Evolutionary conservation across 2,113 vertebrate species (phyloP).

Genomic region (Chinchilla lanigera): DNA sequence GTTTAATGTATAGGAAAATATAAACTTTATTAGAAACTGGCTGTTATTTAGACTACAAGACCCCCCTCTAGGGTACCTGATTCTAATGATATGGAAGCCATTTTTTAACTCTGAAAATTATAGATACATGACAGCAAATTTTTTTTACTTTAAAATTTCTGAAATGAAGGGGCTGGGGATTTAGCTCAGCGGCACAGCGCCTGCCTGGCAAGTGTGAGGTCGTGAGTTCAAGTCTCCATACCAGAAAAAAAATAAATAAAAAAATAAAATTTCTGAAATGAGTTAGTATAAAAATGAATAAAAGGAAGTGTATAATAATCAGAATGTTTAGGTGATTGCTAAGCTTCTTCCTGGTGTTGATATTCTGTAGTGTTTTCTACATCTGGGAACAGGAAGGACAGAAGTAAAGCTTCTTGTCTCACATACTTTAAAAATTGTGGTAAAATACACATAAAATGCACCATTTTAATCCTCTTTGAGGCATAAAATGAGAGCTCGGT

Average conservation of each 20-base stretch:
- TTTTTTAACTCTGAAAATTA: not conserved
- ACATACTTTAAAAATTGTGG: not conserved
- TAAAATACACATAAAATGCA: not conserved
- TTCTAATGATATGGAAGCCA: not conserved
- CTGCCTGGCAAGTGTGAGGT: no score
- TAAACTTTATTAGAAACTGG: not conserved
- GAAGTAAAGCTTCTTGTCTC: not conserved
- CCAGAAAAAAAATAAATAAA: no score
- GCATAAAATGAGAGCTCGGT: not conserved
- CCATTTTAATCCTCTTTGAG: not conserved
- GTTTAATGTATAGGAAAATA: not conserved
- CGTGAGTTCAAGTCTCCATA: no score
- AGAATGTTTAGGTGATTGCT: not conserved
- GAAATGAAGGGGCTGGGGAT: not conserved
- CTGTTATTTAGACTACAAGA: not conserved
- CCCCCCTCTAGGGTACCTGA: not conserved
- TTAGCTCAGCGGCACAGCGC: no score
- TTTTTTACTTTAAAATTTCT: conserved; percentile 1
- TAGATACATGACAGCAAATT: not conserved
- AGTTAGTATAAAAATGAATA: not conserved
- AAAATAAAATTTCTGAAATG: conserved; percentile 17
- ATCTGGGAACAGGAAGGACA: not conserved
- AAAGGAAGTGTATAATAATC: not conserved
- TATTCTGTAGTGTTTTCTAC: not conserved
- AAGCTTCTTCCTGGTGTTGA: not conserved